Evolutionary conservation across 2,113 vertebrate species (phyloP), one percentile per base, ranked within the genome.

Genomic region (Caloenas nicobarica): DNA sequence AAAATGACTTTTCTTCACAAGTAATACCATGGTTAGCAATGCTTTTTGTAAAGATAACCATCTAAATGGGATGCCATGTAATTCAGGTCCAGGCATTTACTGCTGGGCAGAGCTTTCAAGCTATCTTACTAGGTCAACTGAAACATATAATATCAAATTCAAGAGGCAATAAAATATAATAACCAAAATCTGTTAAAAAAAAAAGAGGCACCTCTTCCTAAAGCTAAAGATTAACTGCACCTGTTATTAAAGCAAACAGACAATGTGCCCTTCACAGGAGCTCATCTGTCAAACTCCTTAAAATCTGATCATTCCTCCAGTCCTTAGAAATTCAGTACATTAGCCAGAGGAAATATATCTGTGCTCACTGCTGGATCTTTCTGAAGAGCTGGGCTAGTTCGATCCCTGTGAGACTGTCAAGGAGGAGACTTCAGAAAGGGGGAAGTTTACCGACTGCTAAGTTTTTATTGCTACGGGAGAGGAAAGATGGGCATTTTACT

Each of bases 171-270:
- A 88, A 93, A 92, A 62, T 51, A 64, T 25, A 60, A 69, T 60
- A 71, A 44, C 18, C 10, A 84, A 86, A 87, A 81, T 51, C 42
- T 40, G 24, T 48, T 25, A 79, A 68, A 76, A 46, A 46, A 46
- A 26, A 68, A 60, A 65, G 26, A 23, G 4, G 1, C 9, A 31
- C 25, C 16, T 38, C 23, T 16, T 81, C 34, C 44, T 81, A 77
- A 90, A 90, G 46, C 46, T 74, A 88, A 89, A 88, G 86, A 93
- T 88, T 88, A 93, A 84, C 51, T 68, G 14, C 4, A 23, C 9
- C 28, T 68, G 16, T 64, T 95, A 82, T 68, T 92, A 91, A 93
- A 95, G 54, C 57, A 94, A 95, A 82, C 77, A 82, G 36, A 3
- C 34, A 85, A 33, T 73, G 42, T 73, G 54, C 54, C 54, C 54